phyloP scores from a whole-genome alignment of 2,113 vertebrate species.

The Seriola aureovittata region DNA sequence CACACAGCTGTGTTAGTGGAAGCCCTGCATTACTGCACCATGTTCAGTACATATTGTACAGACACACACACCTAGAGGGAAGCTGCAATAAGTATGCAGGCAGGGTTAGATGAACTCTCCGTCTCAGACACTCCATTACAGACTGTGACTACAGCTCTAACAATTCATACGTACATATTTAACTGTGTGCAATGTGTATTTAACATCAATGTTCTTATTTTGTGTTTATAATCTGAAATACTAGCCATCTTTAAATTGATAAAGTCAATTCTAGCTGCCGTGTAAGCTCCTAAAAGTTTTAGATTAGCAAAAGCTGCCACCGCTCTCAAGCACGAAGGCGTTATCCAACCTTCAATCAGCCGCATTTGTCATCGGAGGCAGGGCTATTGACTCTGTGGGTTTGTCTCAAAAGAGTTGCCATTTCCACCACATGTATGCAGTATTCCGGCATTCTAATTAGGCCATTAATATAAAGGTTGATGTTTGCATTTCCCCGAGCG shows the following conservation, averaged over 20 bases:
- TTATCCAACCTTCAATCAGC: not conserved
- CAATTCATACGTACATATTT: not conserved
- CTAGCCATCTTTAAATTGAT: not conserved
- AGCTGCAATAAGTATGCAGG: conserved; percentile 26
- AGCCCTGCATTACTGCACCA: conserved; percentile 31
- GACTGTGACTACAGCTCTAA: not conserved
- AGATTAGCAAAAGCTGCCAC: not conserved
- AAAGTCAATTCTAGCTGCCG: not conserved
- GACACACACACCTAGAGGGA: conserved; percentile 26
- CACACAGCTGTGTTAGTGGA: conserved; percentile 32
- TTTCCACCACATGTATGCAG: conserved; percentile 31
- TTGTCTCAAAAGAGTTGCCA: conserved; percentile 10
- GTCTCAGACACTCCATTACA: conserved; percentile 9
- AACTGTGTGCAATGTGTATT: not conserved
- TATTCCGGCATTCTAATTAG: not conserved
- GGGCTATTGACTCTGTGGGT: not conserved
- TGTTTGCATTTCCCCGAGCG: conserved; percentile 54
- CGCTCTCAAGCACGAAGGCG: not conserved
- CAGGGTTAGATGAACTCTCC: conserved; percentile 6
- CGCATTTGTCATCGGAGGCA: not conserved
- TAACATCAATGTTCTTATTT: not conserved
- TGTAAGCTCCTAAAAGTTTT: not conserved
- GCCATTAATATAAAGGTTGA: conserved; percentile 59
- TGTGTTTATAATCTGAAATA: not conserved
- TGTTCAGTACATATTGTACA: conserved; percentile 31